A percentile compares a stretch with the other conserved stretches of the same genome.
Evolutionary conservation across 2,888 invertebrate species (phyloP).

Genomic region (Clanis bilineata): DNA sequence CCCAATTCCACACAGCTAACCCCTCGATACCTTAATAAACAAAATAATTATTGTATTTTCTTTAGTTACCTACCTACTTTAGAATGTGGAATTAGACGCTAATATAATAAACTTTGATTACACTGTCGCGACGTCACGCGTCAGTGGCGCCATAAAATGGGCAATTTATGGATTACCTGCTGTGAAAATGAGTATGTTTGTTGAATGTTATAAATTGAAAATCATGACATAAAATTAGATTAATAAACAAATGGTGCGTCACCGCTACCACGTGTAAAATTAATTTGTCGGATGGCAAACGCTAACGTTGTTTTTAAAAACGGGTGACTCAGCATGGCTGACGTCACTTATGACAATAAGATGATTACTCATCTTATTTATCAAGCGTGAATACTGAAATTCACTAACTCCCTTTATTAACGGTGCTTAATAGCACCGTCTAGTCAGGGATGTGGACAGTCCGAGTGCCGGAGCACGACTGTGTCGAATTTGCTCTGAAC

Average conservation of each 20-base stretch:
- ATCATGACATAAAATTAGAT: background rate
- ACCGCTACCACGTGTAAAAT: background rate
- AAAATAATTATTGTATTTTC: conserved; percentile 2
- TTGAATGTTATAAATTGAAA: background rate
- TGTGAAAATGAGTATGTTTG: background rate
- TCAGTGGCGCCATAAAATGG: background rate
- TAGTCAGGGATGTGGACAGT: too few relatives aligned
- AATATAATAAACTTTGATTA: background rate
- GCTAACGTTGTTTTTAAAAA: too few relatives aligned
- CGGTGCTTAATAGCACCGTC: too few relatives aligned
- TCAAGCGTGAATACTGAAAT: too few relatives aligned
- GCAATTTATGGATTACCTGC: background rate
- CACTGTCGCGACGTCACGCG: background rate
- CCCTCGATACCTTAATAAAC: background rate
- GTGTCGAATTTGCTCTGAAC: too few relatives aligned
- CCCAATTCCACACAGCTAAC: background rate
- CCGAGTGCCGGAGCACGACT: too few relatives aligned
- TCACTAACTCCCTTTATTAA: too few relatives aligned
- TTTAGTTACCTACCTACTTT: background rate
- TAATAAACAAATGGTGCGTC: background rate
- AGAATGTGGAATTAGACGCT: background rate
- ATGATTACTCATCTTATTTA: too few relatives aligned
- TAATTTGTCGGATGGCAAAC: background rate
- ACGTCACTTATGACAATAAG: too few relatives aligned
- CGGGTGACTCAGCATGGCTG: too few relatives aligned